Conservation (phyloP, 1,140 invertebrate genomes). For the Tetramorium parvispinum region DNA sequence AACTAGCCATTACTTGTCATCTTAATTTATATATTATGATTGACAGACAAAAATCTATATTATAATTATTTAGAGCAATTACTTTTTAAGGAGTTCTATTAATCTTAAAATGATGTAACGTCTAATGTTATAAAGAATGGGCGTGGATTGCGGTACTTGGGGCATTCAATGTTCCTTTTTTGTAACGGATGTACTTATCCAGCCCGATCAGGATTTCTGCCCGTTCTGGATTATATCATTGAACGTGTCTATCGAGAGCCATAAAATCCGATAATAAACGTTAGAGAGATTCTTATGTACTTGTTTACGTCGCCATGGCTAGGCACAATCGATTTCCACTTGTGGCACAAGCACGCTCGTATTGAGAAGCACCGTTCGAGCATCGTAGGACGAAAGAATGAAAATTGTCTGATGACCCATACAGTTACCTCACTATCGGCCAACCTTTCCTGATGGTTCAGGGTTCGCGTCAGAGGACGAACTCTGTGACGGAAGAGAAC, state of each 20-base stretch:
- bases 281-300: slow-evolving; percentile 29
- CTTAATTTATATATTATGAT: background rate
- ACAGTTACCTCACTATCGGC: slow-evolving; percentile 76
- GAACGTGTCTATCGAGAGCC: slow-evolving; percentile 12
- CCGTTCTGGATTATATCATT: slow-evolving; percentile 35
- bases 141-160: background rate
- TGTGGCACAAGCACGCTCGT: slow-evolving; percentile 12
- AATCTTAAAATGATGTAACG: background rate
- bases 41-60: background rate
- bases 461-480: slow-evolving; percentile 76
- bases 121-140: background rate
- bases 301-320: background rate
- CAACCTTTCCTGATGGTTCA: slow-evolving; percentile 71
- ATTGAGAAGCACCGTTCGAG: slow-evolving; percentile 64
- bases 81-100: background rate
- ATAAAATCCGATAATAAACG: slow-evolving; percentile 59
- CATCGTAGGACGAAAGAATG: slow-evolving; percentile 70
- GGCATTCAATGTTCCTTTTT: background rate
- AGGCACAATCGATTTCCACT: slow-evolving; percentile 63
- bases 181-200: background rate
- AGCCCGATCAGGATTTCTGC: slow-evolving; percentile 12
- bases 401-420: slow-evolving; percentile 77
- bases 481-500: slow-evolving; percentile 71
- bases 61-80: background rate
- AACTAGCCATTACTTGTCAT: background rate